A percentile compares a stretch with the other conserved stretches of the same genome.
These are phyloP conservation scores for Plebejus argus DNA, from an alignment of 2,888 invertebrate species.

Conservation along the genomic window DNA sequence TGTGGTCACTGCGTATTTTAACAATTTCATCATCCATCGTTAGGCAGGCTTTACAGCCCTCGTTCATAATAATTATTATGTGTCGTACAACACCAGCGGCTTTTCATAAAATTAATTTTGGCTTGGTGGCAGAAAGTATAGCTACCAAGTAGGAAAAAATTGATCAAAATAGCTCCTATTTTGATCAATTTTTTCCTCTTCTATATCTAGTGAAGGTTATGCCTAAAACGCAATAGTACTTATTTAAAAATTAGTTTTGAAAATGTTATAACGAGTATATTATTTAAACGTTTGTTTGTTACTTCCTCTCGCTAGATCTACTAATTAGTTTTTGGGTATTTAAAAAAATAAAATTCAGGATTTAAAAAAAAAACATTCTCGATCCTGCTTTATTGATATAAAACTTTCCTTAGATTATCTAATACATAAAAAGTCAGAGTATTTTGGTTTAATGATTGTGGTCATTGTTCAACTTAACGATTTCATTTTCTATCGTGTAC, in stretches of 20 bases:
- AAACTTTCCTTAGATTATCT: too few relatives aligned
- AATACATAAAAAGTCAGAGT: too few relatives aligned
- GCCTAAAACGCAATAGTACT: too few relatives aligned
- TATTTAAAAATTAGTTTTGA: too few relatives aligned
- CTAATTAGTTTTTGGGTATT: too few relatives aligned
- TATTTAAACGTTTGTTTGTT: too few relatives aligned
- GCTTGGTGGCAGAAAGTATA: slow-evolving; percentile 47
- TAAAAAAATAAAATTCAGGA: too few relatives aligned
- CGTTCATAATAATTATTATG: slow-evolving; percentile 45
- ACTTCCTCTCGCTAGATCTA: too few relatives aligned
- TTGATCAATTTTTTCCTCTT: slow-evolving; percentile 44
- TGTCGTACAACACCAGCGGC: slow-evolving; percentile 43
- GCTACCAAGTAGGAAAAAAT: slow-evolving; percentile 9
- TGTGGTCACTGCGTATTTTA: slow-evolving; percentile 45
- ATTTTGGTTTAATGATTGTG: neutral
- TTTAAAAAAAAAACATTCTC: too few relatives aligned
- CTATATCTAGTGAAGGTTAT: slow-evolving; percentile 19
- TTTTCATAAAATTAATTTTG: slow-evolving; percentile 3
- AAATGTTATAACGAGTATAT: too few relatives aligned
- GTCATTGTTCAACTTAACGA: neutral
- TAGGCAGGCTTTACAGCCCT: slow-evolving; percentile 44
- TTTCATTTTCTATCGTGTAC: slow-evolving; percentile 9
- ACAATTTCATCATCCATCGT: slow-evolving; percentile 47
- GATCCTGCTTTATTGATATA: too few relatives aligned
- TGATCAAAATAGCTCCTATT: slow-evolving; percentile 20